These are phyloP conservation scores for Mongoloraphidia duomilia DNA, from an alignment of 2,888 invertebrate genomes.

Conservation along the genomic window DNA sequence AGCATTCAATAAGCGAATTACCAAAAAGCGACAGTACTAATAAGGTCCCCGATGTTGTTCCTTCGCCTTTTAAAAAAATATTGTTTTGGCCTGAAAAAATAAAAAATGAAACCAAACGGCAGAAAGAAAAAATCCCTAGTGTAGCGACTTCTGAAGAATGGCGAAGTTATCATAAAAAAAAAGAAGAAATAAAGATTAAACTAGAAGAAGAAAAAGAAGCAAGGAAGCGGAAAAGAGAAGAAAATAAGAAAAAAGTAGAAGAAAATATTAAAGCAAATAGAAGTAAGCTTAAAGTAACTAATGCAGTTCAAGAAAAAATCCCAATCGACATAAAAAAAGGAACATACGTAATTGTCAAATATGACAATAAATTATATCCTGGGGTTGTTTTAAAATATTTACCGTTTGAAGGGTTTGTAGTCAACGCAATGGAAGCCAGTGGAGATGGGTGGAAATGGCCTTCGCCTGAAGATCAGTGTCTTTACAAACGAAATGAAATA, in stretches of 20 bases:
- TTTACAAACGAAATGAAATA: background rate
- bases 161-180: no score
- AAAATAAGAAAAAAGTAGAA: no score
- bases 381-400: background rate
- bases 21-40: background rate
- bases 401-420: background rate
- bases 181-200: no score
- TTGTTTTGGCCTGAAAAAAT: conserved; percentile 11
- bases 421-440: background rate
- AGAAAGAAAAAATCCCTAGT: no score
- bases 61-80: conserved; percentile 11
- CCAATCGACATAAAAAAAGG: background rate
- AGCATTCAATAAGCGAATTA: background rate
- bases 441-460: background rate
- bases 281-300: background rate
- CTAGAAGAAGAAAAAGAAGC: no score
- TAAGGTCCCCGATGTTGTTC: conserved; percentile 6
- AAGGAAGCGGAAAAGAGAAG: no score
- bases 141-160: no score
- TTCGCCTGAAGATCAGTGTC: background rate
- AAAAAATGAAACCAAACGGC: no score
- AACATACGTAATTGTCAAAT: background rate
- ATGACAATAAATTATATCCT: background rate
- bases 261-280: conserved; percentile 4
- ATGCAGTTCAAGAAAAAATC: background rate